Conservation (phyloP, 2,888 invertebrate species). For the Tetragonisca angustula region DNA sequence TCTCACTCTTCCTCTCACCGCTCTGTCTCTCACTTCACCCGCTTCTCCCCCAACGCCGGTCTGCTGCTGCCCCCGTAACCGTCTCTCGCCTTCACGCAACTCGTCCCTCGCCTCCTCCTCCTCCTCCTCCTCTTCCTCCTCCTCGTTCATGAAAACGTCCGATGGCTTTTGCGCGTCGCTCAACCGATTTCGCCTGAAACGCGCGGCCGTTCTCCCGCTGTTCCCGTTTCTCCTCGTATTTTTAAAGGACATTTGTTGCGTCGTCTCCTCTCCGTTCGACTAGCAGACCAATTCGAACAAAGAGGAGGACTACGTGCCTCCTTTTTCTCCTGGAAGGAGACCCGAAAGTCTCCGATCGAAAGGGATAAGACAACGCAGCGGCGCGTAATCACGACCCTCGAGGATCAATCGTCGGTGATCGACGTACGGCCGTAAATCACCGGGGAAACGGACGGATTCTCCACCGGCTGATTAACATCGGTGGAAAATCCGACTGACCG, state of each 20-base stretch:
- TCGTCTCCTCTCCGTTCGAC: background rate
- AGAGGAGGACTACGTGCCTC: background rate
- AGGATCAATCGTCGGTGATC: background rate
- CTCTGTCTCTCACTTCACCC: constrained; percentile 58
- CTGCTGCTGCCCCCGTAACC: constrained; percentile 46
- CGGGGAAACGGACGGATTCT: background rate
- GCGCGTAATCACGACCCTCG: background rate
- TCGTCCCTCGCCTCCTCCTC: constrained; percentile 40
- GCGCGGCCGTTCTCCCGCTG: background rate
- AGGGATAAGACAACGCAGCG: background rate
- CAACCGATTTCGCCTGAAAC: constrained; percentile 30
- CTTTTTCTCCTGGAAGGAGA: background rate
- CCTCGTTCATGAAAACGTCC: constrained; percentile 45
- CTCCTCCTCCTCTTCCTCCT: constrained; percentile 35
- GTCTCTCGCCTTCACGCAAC: constrained; percentile 53
- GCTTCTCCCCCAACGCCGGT: constrained; percentile 12
- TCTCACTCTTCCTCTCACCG: constrained; percentile 44
- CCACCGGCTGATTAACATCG: background rate
- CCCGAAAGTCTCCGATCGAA: background rate
- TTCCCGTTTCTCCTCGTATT: constrained; percentile 15
- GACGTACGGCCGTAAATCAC: background rate
- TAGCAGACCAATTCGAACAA: background rate
- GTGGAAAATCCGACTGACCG: background rate
- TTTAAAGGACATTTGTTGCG: constrained; percentile 50
- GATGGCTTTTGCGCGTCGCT: constrained; percentile 62